These are phyloP conservation scores for Ennomos quercinarius DNA, from an alignment of 2,888 invertebrate genomes.

Conservation along the genomic window DNA sequence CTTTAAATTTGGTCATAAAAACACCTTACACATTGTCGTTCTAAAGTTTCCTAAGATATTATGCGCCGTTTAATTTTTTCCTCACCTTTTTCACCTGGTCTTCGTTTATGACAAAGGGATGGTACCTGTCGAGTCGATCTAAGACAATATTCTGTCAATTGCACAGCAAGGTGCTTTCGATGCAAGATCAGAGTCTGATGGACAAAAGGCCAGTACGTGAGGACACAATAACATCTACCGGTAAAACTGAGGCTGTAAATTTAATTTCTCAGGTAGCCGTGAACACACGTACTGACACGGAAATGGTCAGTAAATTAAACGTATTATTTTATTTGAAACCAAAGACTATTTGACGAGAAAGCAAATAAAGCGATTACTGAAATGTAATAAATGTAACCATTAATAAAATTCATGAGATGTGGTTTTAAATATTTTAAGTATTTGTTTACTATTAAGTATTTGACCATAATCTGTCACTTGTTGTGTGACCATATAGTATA, in stretches of 20 bases:
- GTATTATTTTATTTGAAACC: conserved; percentile 17
- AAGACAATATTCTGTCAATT: conserved; percentile 78
- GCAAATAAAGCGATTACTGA: neutral
- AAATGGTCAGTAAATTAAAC: conserved; percentile 45
- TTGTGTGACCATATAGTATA: no score
- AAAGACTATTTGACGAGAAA: conserved; percentile 35
- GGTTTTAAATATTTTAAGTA: no score
- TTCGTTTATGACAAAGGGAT: conserved; percentile 54
- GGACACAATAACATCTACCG: conserved; percentile 60
- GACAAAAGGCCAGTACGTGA: conserved; percentile 69
- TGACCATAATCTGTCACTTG: no score
- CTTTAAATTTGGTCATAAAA: conserved; percentile 67
- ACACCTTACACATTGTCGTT: conserved; percentile 68
- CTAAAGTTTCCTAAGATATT: conserved; percentile 58
- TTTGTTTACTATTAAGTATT: no score
- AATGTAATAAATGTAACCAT: conserved; percentile 8
- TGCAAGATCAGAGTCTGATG: conserved; percentile 54
- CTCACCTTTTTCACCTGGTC: conserved; percentile 38
- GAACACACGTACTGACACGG: conserved; percentile 66
- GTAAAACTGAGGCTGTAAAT: conserved; percentile 57
- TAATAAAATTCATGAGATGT: neutral
- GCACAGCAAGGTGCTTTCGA: conserved; percentile 71
- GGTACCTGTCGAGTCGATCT: conserved; percentile 71
- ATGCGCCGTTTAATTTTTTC: conserved; percentile 54
- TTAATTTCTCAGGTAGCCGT: conserved; percentile 71